Evolutionary conservation across 2,113 vertebrate species (phyloP).

Genomic region (Chroicocephalus ridibundus): DNA sequence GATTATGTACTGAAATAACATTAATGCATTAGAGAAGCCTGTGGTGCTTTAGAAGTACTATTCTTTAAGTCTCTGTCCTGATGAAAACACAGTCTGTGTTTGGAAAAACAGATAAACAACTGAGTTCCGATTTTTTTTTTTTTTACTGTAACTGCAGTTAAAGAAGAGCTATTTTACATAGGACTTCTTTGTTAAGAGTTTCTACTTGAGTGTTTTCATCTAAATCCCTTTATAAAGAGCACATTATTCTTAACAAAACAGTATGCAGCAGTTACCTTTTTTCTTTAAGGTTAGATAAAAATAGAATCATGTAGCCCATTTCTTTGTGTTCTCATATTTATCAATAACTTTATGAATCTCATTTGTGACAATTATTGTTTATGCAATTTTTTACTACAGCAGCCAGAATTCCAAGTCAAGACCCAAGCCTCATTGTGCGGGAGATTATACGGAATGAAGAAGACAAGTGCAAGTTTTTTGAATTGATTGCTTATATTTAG

Average conservation of each 20-base stretch:
- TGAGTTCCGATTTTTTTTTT: neutral
- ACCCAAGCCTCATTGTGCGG: neutral
- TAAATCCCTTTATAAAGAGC: neutral
- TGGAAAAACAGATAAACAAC: neutral
- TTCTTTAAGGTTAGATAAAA: neutral
- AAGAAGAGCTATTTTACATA: neutral
- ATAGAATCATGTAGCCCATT: neutral
- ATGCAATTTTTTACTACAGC: neutral
- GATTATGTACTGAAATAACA: slow-evolving; percentile 37
- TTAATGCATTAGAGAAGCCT: slow-evolving; percentile 29
- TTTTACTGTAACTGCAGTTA: neutral
- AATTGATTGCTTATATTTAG: neutral
- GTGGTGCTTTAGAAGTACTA: neutral
- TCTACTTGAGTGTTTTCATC: neutral
- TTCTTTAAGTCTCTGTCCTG: neutral
- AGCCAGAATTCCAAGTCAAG: neutral
- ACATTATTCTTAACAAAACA: neutral
- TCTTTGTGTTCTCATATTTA: neutral
- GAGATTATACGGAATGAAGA: neutral
- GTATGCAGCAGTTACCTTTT: neutral
- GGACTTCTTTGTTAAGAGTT: neutral
- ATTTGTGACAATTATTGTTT: neutral
- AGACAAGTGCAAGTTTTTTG: neutral
- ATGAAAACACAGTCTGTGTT: neutral
- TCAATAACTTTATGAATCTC: neutral